Conservation (phyloP, 1,140 invertebrate species). For the Diprion similis region DNA sequence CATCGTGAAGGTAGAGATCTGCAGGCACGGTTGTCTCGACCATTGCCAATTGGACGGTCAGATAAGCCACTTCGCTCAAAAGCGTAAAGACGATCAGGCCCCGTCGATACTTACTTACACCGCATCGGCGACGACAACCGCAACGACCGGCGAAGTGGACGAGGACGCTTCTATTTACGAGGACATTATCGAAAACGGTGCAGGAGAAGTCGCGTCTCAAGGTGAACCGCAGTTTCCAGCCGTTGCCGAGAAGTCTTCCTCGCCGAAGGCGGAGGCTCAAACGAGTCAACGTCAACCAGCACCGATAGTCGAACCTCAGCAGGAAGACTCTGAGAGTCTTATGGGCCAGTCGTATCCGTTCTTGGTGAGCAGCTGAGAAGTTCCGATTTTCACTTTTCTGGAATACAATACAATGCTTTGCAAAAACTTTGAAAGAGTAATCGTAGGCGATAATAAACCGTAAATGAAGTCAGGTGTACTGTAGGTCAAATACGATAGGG, state of each 20-base stretch:
- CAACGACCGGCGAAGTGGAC: constrained; percentile 22
- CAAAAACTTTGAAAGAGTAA: constrained; percentile 21
- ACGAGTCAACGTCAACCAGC: constrained; percentile 47
- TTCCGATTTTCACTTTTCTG: background rate
- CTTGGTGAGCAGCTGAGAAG: constrained; percentile 42
- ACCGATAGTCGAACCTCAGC: constrained; percentile 51
- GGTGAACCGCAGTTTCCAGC: constrained; percentile 37
- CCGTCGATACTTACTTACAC: constrained; percentile 11
- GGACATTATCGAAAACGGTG: constrained; percentile 67
- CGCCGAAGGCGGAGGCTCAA: constrained; percentile 61
- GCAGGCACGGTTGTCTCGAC: constrained; percentile 88
- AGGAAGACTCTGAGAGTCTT: constrained; percentile 38
- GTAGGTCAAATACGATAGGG: too few species aligned
- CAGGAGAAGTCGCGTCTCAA: constrained; percentile 55
- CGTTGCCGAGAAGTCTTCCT: constrained; percentile 53
- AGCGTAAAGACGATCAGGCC: constrained; percentile 52
- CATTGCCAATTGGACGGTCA: constrained; percentile 76
- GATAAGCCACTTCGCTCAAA: constrained; percentile 51
- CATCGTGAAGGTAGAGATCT: constrained; percentile 77
- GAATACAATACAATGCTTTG: background rate
- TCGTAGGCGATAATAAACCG: constrained; percentile 30
- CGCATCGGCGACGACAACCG: constrained; percentile 32
- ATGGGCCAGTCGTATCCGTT: constrained; percentile 47
- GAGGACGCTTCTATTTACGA: constrained; percentile 67
- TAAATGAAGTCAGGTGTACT: too few species aligned